A percentile compares a stretch with the other conserved stretches of the same genome.
phyloP scores from a whole-genome alignment of 1,140 invertebrate genomes.

The Neotoxoptera formosana region DNA sequence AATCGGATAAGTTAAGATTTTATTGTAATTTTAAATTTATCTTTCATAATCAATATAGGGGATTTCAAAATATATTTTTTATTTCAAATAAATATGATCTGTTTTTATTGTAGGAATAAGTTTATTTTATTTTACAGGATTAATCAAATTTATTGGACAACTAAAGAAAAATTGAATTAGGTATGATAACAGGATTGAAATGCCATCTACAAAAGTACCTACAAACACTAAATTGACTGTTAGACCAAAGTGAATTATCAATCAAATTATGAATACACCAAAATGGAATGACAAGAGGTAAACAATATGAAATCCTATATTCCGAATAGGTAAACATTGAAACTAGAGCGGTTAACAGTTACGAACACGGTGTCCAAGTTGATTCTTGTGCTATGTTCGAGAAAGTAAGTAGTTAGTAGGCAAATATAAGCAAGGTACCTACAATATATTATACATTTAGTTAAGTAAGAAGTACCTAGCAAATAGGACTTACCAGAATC shows the following conservation, averaged over 20 bases:
- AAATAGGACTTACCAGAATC: slow-evolving; percentile 41
- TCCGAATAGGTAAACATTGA: not conserved
- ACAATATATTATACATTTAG: not conserved
- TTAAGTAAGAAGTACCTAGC: not conserved
- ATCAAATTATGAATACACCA: not conserved
- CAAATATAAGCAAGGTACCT: not conserved
- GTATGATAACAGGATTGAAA: too few relatives aligned
- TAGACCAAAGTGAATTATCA: not conserved
- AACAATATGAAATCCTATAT: not conserved
- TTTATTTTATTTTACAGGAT: not conserved
- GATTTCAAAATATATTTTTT: not conserved
- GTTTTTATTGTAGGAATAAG: not conserved
- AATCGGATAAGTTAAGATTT: not conserved
- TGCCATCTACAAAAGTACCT: too few relatives aligned
- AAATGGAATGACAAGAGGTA: not conserved
- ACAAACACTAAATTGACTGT: too few relatives aligned
- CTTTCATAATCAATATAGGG: not conserved
- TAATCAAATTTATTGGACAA: not conserved
- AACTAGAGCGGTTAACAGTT: not conserved
- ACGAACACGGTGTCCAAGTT: not conserved
- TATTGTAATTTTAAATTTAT: not conserved
- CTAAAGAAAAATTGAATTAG: too few relatives aligned
- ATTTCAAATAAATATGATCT: not conserved
- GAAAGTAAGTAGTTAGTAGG: not conserved
- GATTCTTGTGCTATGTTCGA: not conserved